Evolutionary conservation across 2,113 vertebrate species (phyloP).

Genomic region (Glaucomys volans): DNA sequence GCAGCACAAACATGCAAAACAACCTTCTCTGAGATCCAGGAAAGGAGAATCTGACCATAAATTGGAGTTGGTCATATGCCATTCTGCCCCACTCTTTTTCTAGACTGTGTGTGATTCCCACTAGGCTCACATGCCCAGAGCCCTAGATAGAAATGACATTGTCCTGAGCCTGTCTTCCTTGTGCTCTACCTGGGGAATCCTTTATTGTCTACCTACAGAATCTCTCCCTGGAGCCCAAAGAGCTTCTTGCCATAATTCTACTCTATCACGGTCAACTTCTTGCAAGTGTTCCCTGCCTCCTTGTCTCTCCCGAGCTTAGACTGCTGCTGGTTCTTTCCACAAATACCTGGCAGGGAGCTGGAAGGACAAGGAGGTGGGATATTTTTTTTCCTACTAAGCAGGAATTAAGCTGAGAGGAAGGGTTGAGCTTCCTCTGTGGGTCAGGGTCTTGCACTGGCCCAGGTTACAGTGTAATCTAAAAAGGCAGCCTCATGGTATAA

Average conservation of each 20-base stretch:
- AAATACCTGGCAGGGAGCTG: background rate
- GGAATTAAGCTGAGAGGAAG: slow-evolving; percentile 14
- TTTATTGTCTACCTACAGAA: slow-evolving; percentile 3
- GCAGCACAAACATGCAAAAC: background rate
- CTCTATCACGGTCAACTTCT: background rate
- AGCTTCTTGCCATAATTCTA: slow-evolving; percentile 25
- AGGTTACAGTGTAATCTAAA: background rate
- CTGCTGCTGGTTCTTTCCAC: slow-evolving; percentile 17
- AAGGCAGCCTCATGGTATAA: background rate
- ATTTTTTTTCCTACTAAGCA: background rate
- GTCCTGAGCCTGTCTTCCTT: background rate
- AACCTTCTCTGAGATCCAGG: background rate
- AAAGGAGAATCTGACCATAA: background rate
- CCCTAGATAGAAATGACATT: slow-evolving; percentile 18
- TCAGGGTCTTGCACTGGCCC: slow-evolving; percentile 6
- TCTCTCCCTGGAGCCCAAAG: slow-evolving; percentile 11
- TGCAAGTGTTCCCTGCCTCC: background rate
- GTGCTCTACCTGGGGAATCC: background rate
- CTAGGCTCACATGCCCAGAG: background rate
- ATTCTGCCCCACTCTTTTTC: background rate
- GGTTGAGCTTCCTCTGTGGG: background rate
- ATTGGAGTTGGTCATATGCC: background rate
- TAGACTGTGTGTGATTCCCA: background rate
- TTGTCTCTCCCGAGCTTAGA: slow-evolving; percentile 15
- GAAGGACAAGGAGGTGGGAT: background rate